Percentiles rank a stretch among this genome's conserved stretches.
Conservation (phyloP, 2,797 vertebrate species). For the Pagetopsis macropterus region DNA sequence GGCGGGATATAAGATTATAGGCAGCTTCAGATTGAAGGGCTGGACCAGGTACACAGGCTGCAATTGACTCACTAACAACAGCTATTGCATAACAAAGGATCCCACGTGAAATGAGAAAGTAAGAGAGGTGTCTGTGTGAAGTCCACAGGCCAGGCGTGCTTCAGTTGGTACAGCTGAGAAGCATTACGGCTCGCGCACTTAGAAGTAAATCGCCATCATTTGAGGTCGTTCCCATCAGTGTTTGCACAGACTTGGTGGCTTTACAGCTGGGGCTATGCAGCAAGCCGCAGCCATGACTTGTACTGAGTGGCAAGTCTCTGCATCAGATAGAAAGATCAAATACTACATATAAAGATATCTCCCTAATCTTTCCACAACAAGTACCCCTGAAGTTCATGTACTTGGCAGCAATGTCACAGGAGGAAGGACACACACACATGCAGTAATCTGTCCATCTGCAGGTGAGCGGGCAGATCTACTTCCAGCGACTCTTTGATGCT, state of each 20-base stretch:
- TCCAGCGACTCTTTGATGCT: slow-evolving; percentile 60
- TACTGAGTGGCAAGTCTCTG: not conserved
- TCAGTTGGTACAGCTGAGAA: slow-evolving; percentile 71
- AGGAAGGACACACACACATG: slow-evolving; percentile 23
- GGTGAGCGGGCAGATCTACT: slow-evolving; percentile 58
- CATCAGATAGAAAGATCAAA: not conserved
- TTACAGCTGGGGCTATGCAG: slow-evolving; percentile 35
- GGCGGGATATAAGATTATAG: slow-evolving; percentile 42
- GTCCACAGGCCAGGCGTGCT: slow-evolving; percentile 37
- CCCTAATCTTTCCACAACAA: not conserved
- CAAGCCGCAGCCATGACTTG: slow-evolving; percentile 31
- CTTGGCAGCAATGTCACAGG: slow-evolving; percentile 39
- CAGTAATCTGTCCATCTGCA: slow-evolving; percentile 65
- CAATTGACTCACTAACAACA: slow-evolving; percentile 64
- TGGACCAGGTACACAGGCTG: slow-evolving; percentile 33
- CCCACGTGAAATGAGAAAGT: slow-evolving; percentile 34
- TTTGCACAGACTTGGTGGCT: slow-evolving; percentile 64
- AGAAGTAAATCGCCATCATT: slow-evolving; percentile 67
- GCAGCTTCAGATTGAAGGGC: slow-evolving; percentile 54
- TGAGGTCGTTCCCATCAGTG: slow-evolving; percentile 65
- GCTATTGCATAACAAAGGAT: slow-evolving; percentile 52
- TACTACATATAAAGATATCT: not conserved
- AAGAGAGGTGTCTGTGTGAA: slow-evolving; percentile 28
- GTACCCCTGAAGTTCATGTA: not conserved
- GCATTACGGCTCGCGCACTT: slow-evolving; percentile 63